Evolutionary conservation across 2,797 vertebrate genomes (phyloP), one percentile per base, ranked within the genome.

Genomic region (Sebastes wilsoni): DNA sequence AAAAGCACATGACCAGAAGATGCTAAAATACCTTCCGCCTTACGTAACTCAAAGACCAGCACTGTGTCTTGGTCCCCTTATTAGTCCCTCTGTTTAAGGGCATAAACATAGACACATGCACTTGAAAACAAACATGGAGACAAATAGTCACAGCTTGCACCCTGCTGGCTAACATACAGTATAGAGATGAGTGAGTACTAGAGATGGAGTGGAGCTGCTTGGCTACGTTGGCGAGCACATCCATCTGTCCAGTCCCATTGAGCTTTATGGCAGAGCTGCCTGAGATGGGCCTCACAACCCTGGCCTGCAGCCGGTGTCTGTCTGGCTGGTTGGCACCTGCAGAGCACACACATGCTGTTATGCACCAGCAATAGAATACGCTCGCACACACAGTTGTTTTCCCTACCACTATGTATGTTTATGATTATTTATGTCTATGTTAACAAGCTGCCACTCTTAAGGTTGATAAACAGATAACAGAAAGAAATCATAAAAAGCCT

Each of bases 181-280:
- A 28, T 30, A 72, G 64, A 75, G 22, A 75, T 60, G 70, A 80
- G 42, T 65, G 82, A 61, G 60, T 42, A 34, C 23, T 69, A 13
- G 65, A 81, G 68, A 72, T 69, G 72, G 46, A 79, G 75, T 67
- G 62, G 76, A 81, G 80, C 75, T 58, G 65, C 70, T 42, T 36
- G 65, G 73, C 71, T 61, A 61, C 69, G 76, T 23, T 49, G 59
- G 69, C 36, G 54, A 85, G 67, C 56, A 12, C 75, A 82, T 87
- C 80, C 82, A 87, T 89, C 82, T 88, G 75, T 70, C 74, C 54
- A 8, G 30, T 67, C 55, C 75, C 80, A 65, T 36, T 80, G 60
- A 88, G 82, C 60, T 66, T 67, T 13, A 72, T 81, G 65, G 79
- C 77, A 70, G 42, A 83, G 71, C 32, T 79, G 81, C 72, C 28